phyloP scores from a whole-genome alignment of 2,888 invertebrate species.

The Perizoma affinitatum region DNA sequence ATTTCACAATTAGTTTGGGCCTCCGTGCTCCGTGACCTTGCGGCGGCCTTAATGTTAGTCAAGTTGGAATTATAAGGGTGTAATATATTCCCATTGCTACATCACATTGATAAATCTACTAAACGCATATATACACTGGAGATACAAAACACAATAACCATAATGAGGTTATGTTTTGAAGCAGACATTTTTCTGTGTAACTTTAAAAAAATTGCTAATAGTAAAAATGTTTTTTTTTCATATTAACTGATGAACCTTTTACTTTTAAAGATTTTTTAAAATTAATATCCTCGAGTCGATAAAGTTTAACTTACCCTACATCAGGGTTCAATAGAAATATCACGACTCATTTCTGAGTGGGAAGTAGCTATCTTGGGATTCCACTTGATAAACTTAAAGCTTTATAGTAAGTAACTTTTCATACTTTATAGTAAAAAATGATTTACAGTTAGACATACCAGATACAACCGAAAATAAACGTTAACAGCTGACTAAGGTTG shows the following conservation, averaged over 20 bases:
- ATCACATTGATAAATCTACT: conserved; percentile 17
- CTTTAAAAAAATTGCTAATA: no score
- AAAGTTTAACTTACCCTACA: no score
- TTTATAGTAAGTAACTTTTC: no score
- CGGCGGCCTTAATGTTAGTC: conserved; percentile 20
- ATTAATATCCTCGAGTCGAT: no score
- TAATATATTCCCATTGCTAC: conserved; percentile 19
- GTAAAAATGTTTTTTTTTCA: no score
- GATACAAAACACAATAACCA: conserved; percentile 15
- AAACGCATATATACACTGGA: conserved; percentile 9
- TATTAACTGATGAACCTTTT: no score
- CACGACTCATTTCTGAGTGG: no score
- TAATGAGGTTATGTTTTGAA: conserved; percentile 17
- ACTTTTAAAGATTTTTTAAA: no score
- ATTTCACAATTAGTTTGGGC: conserved; percentile 25
- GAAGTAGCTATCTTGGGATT: no score
- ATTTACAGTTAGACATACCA: background rate
- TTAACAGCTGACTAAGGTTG: conserved; percentile 32
- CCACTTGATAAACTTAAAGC: no score
- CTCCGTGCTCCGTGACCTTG: conserved; percentile 15
- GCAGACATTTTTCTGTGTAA: conserved; percentile 4
- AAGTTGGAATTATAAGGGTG: conserved; percentile 25
- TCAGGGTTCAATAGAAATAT: no score
- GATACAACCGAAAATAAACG: conserved; percentile 23
- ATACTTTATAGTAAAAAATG: no score